Conservation (phyloP, 2,797 vertebrate genomes). For the Liparis tanakae region DNA sequence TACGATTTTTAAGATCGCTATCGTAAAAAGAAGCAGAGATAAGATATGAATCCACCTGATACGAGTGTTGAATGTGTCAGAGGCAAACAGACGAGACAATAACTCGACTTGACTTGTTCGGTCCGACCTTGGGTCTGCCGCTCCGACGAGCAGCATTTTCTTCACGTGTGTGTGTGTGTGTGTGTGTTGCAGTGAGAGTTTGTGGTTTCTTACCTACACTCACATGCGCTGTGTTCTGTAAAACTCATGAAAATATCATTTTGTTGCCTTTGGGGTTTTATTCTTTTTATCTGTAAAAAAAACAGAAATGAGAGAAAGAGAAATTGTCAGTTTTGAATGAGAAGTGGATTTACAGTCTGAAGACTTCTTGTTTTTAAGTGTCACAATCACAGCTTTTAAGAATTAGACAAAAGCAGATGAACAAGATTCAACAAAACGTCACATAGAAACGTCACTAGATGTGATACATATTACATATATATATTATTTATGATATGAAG, state of each 20-base stretch:
- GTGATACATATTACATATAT: not conserved
- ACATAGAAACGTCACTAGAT: not conserved
- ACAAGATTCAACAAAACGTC: not conserved
- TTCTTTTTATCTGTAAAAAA: slow-evolving; percentile 90
- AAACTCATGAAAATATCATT: slow-evolving; percentile 94
- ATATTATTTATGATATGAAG: not conserved
- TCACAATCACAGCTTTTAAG: not conserved
- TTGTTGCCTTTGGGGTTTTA: slow-evolving; percentile 89
- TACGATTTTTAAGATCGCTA: slow-evolving; percentile 23
- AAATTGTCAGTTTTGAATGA: slow-evolving; percentile 8
- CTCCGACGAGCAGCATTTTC: slow-evolving; percentile 16
- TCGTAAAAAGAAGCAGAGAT: slow-evolving; percentile 37
- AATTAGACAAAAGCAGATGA: not conserved
- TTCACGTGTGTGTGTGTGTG: slow-evolving; percentile 8
- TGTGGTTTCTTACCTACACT: slow-evolving; percentile 94
- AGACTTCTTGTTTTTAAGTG: not conserved
- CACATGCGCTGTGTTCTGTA: slow-evolving; percentile 95
- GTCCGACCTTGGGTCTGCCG: slow-evolving; percentile 26
- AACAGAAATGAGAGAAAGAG: not conserved
- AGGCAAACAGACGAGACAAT: slow-evolving; percentile 30
- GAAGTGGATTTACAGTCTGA: not conserved
- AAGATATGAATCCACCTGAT: slow-evolving; percentile 40
- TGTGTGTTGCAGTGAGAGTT: slow-evolving; percentile 28
- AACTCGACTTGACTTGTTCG: slow-evolving; percentile 31
- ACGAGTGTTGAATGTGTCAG: slow-evolving; percentile 54